Conservation (phyloP, 2,888 invertebrate genomes). For the Lasioglossum zephyrum region DNA sequence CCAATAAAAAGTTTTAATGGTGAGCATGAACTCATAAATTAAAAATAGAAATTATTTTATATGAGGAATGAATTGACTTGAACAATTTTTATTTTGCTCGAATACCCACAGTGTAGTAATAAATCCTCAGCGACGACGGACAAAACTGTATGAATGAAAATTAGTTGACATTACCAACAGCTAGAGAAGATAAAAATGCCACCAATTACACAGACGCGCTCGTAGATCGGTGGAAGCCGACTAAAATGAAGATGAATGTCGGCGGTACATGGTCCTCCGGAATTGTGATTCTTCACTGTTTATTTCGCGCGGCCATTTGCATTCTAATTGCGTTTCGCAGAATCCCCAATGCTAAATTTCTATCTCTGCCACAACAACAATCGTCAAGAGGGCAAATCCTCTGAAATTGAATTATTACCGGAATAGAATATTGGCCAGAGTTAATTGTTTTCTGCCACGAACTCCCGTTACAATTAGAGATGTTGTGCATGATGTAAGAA, state of each 20-base stretch:
- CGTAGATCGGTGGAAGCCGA: conserved; percentile 37
- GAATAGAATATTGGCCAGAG: background rate
- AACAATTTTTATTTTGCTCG: no score
- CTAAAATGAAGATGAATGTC: conserved; percentile 51
- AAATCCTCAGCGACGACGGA: background rate
- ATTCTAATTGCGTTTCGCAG: conserved; percentile 18
- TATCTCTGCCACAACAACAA: background rate
- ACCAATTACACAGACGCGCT: conserved; percentile 38
- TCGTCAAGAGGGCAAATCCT: background rate
- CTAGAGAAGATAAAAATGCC: background rate
- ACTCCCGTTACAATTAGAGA: background rate
- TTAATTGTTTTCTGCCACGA: background rate
- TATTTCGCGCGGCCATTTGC: conserved; percentile 25
- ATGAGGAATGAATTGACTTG: no score
- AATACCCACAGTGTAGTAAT: no score
- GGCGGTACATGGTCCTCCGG: conserved; percentile 14
- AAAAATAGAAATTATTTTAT: no score
- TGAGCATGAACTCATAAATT: background rate
- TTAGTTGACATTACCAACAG: conserved; percentile 11
- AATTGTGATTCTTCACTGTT: conserved; percentile 24
- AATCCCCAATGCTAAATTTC: background rate
- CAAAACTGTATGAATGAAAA: conserved; percentile 32
- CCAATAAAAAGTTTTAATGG: background rate
- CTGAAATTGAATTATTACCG: background rate
- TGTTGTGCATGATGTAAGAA: background rate